phyloP scores from a whole-genome alignment of 2,113 vertebrate species.

The Pan paniscus region DNA sequence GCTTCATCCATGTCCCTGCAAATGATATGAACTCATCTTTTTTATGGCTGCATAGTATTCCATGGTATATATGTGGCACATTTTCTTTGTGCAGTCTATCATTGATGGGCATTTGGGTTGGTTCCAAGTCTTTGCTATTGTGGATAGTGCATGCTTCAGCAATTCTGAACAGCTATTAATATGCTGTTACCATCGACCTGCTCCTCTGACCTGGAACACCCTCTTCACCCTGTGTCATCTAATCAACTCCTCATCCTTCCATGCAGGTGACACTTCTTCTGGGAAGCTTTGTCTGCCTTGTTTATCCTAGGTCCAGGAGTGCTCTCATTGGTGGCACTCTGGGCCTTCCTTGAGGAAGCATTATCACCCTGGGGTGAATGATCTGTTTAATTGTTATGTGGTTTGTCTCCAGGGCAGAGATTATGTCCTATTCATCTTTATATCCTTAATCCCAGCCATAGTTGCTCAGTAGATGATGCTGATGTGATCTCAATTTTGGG shows the following conservation, averaged over 20 bases:
- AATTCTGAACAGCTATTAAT: background rate
- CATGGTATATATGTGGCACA: too few relatives aligned
- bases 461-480: background rate
- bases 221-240: background rate
- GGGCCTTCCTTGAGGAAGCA: background rate
- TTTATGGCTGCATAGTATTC: too few relatives aligned
- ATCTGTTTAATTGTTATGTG: background rate
- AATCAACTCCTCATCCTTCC: background rate
- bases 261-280: background rate
- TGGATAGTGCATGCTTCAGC: background rate
- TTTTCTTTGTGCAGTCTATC: too few relatives aligned
- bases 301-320: background rate
- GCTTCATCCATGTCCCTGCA: too few relatives aligned
- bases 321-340: background rate
- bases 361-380: background rate
- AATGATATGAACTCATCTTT: too few relatives aligned
- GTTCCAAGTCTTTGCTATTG: too few relatives aligned
- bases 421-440: background rate
- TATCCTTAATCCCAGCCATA: background rate
- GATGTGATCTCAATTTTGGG: background rate
- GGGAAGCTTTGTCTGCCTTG: background rate
- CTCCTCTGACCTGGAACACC: background rate
- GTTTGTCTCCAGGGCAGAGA: background rate
- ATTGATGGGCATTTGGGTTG: too few relatives aligned
- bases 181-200: fast-evolving